A percentile compares a stretch with the other conserved stretches of the same genome.
phyloP scores from a whole-genome alignment of 1,140 invertebrate genomes.

The silkworm (Bombyx mori) region ASM3026992v2 NC_085130.1:15601001-15601500 shows the following conservation, averaged over 20 bases:
- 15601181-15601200: conserved; percentile 8
- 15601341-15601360: background rate
- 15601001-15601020: conserved; percentile 4
- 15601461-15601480: no score
- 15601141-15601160: conserved; percentile 6
- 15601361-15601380: background rate
- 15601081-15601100: conserved; percentile 15
- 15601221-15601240: background rate
- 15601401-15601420: background rate
- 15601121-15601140: conserved; percentile 8
- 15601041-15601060: conserved; percentile 1
- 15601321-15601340: background rate
- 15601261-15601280: conserved; percentile 12
- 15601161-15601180: conserved; percentile 10
- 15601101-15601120: conserved; percentile 8
- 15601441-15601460: no score
- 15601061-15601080: conserved; percentile 3
- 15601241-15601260: conserved; percentile 10
- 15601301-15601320: background rate
- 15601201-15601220: conserved; percentile 6
- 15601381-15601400: conserved; percentile 1
- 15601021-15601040: conserved; percentile 5
- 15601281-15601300: conserved; percentile 11
- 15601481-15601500: no score
- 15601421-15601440: background rate